Evolutionary conservation across 2,888 invertebrate genomes (phyloP).

Genomic region (Margaritifera margaritifera): DNA sequence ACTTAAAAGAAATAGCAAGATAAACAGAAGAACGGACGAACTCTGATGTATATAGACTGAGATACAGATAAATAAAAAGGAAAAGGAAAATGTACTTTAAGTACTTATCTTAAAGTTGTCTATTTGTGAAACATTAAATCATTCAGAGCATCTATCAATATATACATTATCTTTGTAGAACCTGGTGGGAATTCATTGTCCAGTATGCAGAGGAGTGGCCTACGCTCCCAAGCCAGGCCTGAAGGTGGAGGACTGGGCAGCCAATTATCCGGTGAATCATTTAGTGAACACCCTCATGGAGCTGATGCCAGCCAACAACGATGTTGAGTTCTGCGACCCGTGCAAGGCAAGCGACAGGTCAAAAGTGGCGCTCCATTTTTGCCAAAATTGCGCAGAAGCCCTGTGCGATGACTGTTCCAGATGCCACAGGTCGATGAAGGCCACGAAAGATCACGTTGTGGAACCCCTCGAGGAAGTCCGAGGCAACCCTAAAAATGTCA

Average conservation of each 20-base stretch:
- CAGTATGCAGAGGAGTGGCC: slow-evolving; percentile 31
- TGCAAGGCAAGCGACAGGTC: slow-evolving; percentile 36
- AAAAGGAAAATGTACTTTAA: too few relatives aligned
- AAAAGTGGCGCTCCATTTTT: slow-evolving; percentile 40
- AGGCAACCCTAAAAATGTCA: slow-evolving; percentile 37
- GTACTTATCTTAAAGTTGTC: too few relatives aligned
- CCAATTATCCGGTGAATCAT: slow-evolving; percentile 43
- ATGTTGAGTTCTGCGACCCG: slow-evolving; percentile 42
- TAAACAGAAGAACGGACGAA: too few relatives aligned
- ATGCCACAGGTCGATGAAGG: slow-evolving; percentile 43
- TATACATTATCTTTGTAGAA: too few relatives aligned
- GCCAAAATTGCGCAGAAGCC: slow-evolving; percentile 42
- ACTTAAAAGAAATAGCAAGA: too few relatives aligned
- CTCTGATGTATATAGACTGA: too few relatives aligned
- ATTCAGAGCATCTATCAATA: too few relatives aligned
- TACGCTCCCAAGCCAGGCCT: slow-evolving; percentile 30
- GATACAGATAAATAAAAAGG: too few relatives aligned
- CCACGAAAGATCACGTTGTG: slow-evolving; percentile 39
- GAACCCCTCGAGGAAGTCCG: slow-evolving; percentile 34
- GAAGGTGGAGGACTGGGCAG: slow-evolving; percentile 36
- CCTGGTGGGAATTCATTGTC: slow-evolving; percentile 37
- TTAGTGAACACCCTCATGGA: slow-evolving; percentile 40
- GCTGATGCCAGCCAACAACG: slow-evolving; percentile 29
- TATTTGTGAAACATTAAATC: too few relatives aligned
- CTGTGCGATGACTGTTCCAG: slow-evolving; percentile 42